A percentile compares a stretch with the other conserved stretches of the same genome.
phyloP scores from a whole-genome alignment of 2,113 vertebrate species.

The Sarotherodon lohbergeri region DNA sequence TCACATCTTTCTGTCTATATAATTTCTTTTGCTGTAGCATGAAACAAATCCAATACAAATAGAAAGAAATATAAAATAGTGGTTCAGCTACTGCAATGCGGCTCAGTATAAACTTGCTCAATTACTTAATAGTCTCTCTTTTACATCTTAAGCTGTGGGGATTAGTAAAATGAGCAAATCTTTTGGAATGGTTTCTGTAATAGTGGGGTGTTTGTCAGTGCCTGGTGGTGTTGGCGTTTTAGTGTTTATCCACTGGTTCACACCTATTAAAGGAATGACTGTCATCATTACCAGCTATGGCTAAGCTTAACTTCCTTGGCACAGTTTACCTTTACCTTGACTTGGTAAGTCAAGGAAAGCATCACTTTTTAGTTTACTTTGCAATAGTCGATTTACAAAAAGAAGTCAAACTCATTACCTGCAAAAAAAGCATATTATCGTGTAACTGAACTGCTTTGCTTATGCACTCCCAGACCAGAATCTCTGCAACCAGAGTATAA shows the following conservation, averaged over 20 bases:
- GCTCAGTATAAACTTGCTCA: not conserved
- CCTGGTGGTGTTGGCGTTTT: slow-evolving; percentile 41
- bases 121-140: slow-evolving; percentile 29
- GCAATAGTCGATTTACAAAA: not conserved
- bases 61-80: not conserved
- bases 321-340: not conserved
- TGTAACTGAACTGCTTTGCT: not conserved
- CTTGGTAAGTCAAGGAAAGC: not conserved
- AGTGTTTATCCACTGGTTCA: not conserved
- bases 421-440: not conserved
- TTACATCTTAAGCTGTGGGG: not conserved
- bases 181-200: not conserved
- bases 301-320: slow-evolving; percentile 7
- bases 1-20: not conserved
- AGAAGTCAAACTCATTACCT: not conserved
- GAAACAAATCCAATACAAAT: not conserved
- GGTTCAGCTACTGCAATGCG: not conserved
- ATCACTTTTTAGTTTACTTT: not conserved
- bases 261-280: not conserved
- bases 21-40: not conserved
- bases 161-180: slow-evolving; percentile 15
- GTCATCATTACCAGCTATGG: slow-evolving; percentile 5
- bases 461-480: not conserved
- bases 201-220: slow-evolving; percentile 13
- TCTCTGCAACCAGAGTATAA: not conserved